Conservation (phyloP, 1,140 invertebrate species). For the Drosophila chauvacae region DNA sequence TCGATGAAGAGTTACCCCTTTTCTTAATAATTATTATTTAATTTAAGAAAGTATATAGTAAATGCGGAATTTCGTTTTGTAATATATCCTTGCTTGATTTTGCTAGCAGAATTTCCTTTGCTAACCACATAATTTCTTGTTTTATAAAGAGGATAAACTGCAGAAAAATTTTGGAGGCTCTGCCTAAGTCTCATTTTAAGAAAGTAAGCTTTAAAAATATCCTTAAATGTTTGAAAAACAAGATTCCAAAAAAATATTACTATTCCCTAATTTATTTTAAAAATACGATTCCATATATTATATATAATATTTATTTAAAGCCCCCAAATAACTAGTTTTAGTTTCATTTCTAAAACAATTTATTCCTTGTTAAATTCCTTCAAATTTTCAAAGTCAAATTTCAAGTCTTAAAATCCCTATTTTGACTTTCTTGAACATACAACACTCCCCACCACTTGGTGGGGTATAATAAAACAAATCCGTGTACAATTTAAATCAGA, state of each 20-base stretch:
- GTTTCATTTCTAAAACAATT: not conserved
- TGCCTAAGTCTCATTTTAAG: not conserved
- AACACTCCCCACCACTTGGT: not conserved
- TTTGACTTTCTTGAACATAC: not conserved
- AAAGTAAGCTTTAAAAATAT: not conserved
- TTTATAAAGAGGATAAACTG: not conserved
- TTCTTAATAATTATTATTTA: not conserved
- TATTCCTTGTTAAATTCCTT: not conserved
- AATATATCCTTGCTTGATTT: not conserved
- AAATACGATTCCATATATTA: too few species aligned
- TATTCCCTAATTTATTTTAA: not conserved
- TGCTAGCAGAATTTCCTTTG: not conserved
- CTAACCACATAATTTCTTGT: not conserved
- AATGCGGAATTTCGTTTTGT: not conserved
- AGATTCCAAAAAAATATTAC: not conserved
- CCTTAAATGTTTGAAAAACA: not conserved
- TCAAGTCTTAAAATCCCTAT: not conserved
- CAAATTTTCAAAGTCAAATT: not conserved
- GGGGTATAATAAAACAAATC: slow-evolving; percentile 38
- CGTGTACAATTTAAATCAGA: slow-evolving; percentile 56
- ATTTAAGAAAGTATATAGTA: too few species aligned
- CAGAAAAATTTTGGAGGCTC: not conserved
- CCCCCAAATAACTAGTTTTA: not conserved
- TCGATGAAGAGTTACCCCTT: not conserved
- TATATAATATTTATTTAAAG: not conserved